Conservation (phyloP, 1,140 invertebrate genomes). For the Pseudoatta argentina region DNA sequence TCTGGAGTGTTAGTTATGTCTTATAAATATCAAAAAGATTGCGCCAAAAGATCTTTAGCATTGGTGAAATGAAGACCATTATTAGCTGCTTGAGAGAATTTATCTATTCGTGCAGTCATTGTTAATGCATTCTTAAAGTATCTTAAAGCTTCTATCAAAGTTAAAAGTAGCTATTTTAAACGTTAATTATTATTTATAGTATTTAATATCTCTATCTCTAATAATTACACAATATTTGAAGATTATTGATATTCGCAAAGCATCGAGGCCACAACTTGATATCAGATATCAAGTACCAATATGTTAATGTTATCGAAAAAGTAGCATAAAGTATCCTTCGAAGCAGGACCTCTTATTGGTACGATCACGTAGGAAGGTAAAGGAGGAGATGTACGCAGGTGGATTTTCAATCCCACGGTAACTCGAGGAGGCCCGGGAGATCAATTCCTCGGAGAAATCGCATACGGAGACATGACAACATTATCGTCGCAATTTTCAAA, state of each 20-base stretch:
- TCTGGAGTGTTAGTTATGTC: no score
- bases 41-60: no score
- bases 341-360: neutral
- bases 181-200: no score
- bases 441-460: conserved; percentile 67
- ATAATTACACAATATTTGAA: neutral
- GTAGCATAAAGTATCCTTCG: neutral
- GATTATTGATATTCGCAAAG: neutral
- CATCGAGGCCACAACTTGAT: neutral
- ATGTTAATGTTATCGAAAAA: neutral
- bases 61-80: no score
- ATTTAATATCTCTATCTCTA: no score
- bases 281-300: neutral
- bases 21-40: no score
- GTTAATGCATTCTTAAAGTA: no score
- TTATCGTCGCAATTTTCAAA: conserved; percentile 58
- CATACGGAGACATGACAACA: conserved; percentile 30
- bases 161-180: no score
- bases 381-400: conserved; percentile 11
- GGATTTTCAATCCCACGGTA: conserved; percentile 50
- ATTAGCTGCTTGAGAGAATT: no score
- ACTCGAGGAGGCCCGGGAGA: conserved; percentile 1
- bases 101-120: no score
- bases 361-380: conserved; percentile 35
- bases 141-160: no score